phyloP scores from a whole-genome alignment of 2,113 vertebrate genomes.

The Pleuronectes platessa region DNA sequence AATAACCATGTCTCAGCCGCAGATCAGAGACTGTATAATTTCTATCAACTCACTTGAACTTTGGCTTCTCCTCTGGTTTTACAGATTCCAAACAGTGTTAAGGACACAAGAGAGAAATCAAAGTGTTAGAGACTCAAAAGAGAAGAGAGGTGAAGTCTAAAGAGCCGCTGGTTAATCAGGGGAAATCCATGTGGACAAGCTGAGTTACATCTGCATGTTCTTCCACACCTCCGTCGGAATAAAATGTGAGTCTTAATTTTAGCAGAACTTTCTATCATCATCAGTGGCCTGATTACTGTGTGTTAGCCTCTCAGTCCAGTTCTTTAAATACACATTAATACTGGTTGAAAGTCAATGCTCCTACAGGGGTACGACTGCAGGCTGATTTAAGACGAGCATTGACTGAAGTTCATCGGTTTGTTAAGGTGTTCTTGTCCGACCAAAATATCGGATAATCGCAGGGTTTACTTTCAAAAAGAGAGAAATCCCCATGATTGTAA shows the following conservation, averaged over 20 bases:
- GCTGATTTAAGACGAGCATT: too few species aligned
- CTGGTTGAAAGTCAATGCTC: not conserved
- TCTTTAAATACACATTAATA: conserved; percentile 27
- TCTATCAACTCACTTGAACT: conserved; percentile 87
- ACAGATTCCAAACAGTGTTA: conserved; percentile 50
- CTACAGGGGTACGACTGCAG: too few species aligned
- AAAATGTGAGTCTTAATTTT: conserved; percentile 40
- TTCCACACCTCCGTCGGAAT: conserved; percentile 47
- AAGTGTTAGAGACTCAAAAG: conserved; percentile 43
- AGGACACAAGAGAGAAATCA: conserved; percentile 51
- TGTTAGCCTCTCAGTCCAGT: conserved; percentile 10
- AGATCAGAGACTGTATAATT: too few species aligned
- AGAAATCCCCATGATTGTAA: too few species aligned
- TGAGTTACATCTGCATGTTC: conserved; percentile 57
- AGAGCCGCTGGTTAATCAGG: conserved; percentile 55
- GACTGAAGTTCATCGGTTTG: not conserved
- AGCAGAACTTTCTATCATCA: conserved; percentile 21
- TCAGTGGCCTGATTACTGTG: conserved; percentile 27
- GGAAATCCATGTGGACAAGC: conserved; percentile 46
- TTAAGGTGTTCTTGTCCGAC: not conserved
- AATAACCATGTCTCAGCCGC: not conserved
- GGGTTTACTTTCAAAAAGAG: too few species aligned
- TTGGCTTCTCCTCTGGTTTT: conserved; percentile 89
- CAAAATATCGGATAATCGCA: not conserved
- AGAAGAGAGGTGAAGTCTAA: not conserved